Base-by-base conservation (phyloP, 2,113 vertebrate species). In the Hystrix brachyura region DNA sequence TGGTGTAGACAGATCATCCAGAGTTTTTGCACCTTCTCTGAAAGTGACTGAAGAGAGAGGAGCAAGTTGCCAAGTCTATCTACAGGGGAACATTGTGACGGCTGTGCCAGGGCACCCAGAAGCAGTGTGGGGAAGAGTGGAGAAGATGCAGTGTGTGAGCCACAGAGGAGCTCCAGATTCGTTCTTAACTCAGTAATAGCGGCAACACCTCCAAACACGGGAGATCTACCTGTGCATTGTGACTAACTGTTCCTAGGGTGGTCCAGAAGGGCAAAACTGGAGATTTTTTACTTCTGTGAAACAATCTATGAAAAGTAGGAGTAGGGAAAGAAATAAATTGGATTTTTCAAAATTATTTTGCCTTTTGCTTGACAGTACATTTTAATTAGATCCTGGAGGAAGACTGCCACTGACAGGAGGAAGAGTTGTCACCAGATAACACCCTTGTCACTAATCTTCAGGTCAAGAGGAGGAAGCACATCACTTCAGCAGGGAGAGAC, bases 211-310 rank as follows among this genome's bases (percentile, higher is more conserved):
- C 48, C 51, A 92, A 78, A 81, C 13, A 43, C 11, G 83, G 38
- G 43, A 64, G 25, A 14, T 6, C 6, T 67, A 21, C 57, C 34
- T 38, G 69, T 57, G 29, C 71, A 23, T 34, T 86, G 53, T 71
- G 76, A 84, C 51, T 80, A 62, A 48, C 21, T 83, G 65, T 92
- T 86, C 57, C 9, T 15, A 53, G 25, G n/a, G 83, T 23, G 93
- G 25, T 43, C 51, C 91, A 9, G 34, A 48, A 74, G 27, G 62
- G 48, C 51, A 27, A 76, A 51, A 13, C 72, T 51, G 88, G 25
- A 19, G 5, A 46, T n/a, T 48, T 96, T 90, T 92, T 87, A 83
- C 74, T 94, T 87, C 84, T 91, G 14, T 76, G 51, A 87, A 87
- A 59, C 46, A 83, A 27, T 65, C 59, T 2, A 48, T 97, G 90